Conservation (phyloP, 2,113 vertebrate genomes). For the Amia ocellicauda region DNA sequence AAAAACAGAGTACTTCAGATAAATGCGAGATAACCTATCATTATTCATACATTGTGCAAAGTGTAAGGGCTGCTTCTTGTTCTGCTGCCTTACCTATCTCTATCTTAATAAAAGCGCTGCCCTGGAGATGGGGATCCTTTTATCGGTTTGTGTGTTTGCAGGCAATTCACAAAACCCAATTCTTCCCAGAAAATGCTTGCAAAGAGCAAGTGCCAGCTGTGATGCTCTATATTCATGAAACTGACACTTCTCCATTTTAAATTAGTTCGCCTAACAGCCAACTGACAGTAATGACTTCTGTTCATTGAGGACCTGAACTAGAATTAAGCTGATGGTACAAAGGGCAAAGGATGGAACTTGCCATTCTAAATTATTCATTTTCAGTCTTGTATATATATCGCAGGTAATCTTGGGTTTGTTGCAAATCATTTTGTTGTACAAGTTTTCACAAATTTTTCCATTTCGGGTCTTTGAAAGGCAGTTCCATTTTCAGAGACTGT, state of each 20-base stretch:
- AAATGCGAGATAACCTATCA: constrained; percentile 19
- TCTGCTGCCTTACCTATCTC: constrained; percentile 33
- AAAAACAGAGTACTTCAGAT: neutral
- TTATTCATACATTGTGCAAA: constrained; percentile 43
- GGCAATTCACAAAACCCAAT: neutral
- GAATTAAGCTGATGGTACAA: neutral
- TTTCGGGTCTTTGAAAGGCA: neutral
- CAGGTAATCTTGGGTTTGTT: neutral
- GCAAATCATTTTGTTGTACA: neutral
- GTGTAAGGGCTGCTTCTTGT: constrained; percentile 42
- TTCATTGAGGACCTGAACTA: neutral
- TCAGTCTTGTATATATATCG: neutral
- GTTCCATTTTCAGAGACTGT: neutral
- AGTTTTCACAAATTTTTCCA: neutral
- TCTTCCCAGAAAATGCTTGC: neutral
- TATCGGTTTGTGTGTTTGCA: constrained; percentile 28
- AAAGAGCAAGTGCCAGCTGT: neutral
- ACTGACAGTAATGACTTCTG: neutral
- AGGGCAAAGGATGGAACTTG: neutral
- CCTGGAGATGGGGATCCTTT: constrained; percentile 13
- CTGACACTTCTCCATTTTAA: neutral
- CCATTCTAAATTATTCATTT: neutral
- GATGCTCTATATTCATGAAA: neutral
- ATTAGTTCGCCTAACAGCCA: neutral
- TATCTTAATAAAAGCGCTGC: constrained; percentile 40